Evolutionary conservation across 2,113 vertebrate genomes (phyloP).

Genomic region (Oryzias celebensis): DNA sequence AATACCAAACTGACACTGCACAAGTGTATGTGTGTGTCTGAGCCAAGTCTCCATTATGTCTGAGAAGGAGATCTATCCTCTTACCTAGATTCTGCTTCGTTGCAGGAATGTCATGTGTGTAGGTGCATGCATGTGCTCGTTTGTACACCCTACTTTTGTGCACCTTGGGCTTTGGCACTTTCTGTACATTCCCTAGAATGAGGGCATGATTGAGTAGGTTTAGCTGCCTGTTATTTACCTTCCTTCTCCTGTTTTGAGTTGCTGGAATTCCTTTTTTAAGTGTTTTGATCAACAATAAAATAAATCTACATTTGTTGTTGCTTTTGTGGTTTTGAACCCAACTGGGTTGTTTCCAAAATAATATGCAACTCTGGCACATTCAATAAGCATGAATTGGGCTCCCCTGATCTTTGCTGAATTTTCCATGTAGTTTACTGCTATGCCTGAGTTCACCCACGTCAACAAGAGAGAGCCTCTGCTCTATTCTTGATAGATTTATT

Average conservation of each 20-base stretch:
- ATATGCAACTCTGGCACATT: no score
- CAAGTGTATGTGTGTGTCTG: constrained; percentile 5
- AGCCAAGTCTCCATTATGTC: constrained; percentile 49
- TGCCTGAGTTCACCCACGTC: no score
- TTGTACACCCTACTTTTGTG: not conserved
- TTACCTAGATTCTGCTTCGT: constrained; percentile 38
- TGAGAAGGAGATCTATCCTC: constrained; percentile 44
- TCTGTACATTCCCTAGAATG: constrained; percentile 19
- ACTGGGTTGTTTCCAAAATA: no score
- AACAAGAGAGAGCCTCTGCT: no score
- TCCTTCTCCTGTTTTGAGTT: not conserved
- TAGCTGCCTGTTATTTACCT: constrained; percentile 8
- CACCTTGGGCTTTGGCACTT: constrained; percentile 10
- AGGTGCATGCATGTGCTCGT: not conserved
- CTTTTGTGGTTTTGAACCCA: no score
- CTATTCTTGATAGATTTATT: no score
- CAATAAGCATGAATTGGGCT: no score
- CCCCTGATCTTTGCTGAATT: no score
- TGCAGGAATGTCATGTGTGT: constrained; percentile 27
- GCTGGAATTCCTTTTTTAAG: not conserved
- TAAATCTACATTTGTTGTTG: no score
- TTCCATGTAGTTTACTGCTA: no score
- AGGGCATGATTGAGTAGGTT: constrained; percentile 4
- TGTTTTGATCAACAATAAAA: no score
- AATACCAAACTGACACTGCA: constrained; percentile 53